Base-by-base conservation (phyloP, 2,888 invertebrate species). In the Incurvaria masculella region DNA sequence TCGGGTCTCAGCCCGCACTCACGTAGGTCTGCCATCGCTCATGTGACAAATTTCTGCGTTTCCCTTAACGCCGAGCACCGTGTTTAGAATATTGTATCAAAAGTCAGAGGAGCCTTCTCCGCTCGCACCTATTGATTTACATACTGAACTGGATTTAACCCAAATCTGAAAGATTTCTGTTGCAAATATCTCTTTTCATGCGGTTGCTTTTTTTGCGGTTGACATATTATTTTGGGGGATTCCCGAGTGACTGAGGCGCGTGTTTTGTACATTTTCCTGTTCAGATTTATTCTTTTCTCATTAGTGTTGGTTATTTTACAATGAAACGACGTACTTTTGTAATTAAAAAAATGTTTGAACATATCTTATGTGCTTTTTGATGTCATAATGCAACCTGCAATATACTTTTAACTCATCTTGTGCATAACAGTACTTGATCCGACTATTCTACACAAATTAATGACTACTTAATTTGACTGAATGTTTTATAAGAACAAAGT, bases 1-100 rank as follows among this genome's bases (percentile, higher is more conserved):
- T 6, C 33, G 8, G 33, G 33, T 14, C 14, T 33, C 11, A 33
- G 33, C 33, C 33, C 33, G 33, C 14, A 66, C 72, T 74, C 78
- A 78, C 78, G 78, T 76, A 75, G 75, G 70, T 74, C 71, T 69
- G 72, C 78, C 76, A 78, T 78, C 76, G 75, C 76, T 78, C 76
- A 78, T 76, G 76, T 78, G 76, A 78, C 76, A 78, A 78, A 78
- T 78, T 78, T 76, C 72, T 74, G 70, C 76, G 72, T 76, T 76
- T 76, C 74, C 76, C 72, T 75, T 75, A 74, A 74, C 76, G 73
- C 69, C 68, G 65, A 61, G 61, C 63, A 63, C 62, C 78, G 76
- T 76, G 78, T 73, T 74, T 73, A 69, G 78, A 76, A 78, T 78
- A 76, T 73, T 70, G 69, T 67, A 72, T 71, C 63, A 62, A 61